phyloP scores from a whole-genome alignment of 2,888 invertebrate genomes.

The Pristionchus japonicus region DNA sequence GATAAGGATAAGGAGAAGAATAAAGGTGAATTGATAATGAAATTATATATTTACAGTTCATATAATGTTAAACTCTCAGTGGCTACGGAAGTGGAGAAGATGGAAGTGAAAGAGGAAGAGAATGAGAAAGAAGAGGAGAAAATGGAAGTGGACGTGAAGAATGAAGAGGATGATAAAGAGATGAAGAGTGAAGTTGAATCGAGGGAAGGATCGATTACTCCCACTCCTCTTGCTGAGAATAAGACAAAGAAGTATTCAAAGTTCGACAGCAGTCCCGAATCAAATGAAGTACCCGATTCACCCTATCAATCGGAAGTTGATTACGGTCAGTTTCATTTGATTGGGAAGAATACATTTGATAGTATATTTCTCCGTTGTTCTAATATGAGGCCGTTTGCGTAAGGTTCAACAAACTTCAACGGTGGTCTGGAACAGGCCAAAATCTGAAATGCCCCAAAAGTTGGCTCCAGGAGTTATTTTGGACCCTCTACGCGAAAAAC shows the following conservation, averaged over 20 bases:
- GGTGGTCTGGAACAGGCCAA: no score
- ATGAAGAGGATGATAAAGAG: neutral
- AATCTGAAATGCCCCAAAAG: no score
- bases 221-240: neutral
- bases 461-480: no score
- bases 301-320: conserved; percentile 33
- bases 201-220: neutral
- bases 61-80: conserved; percentile 14
- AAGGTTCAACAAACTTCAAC: no score
- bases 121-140: conserved; percentile 14
- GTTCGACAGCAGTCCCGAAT: conserved; percentile 63
- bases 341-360: no score
- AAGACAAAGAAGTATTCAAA: conserved; percentile 62
- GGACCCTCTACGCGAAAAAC: no score
- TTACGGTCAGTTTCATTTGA: neutral
- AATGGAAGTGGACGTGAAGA: conserved; percentile 42
- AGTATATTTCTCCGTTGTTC: no score
- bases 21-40: neutral
- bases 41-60: neutral
- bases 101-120: conserved; percentile 7
- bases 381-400: no score
- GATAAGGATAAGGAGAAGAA: neutral
- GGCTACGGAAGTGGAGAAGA: neutral
- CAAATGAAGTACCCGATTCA: conserved; percentile 49
- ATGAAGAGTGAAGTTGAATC: neutral